Percentiles rank a stretch among this genome's conserved stretches.
Evolutionary conservation across 2,113 vertebrate species (phyloP).

Genomic region (Austrofundulus limnaeus): DNA sequence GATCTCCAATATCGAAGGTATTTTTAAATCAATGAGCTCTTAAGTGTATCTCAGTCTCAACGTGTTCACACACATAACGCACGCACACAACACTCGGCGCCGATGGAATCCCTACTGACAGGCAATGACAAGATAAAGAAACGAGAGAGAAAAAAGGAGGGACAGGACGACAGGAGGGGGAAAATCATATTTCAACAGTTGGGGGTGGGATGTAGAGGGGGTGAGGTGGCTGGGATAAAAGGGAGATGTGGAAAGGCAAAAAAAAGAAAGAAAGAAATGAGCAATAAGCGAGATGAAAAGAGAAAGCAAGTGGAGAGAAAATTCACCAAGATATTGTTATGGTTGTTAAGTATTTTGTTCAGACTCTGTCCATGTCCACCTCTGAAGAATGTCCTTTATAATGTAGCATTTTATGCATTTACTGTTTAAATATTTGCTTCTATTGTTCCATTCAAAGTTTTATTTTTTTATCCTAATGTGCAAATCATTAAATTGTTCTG

Average conservation of each 20-base stretch:
- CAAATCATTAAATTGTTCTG: background rate
- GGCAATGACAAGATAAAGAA: constrained; percentile 77
- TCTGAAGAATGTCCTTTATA: no score
- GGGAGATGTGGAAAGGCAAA: constrained; percentile 53
- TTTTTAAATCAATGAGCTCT: constrained; percentile 81
- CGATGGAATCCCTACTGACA: constrained; percentile 76
- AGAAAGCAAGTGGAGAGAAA: constrained; percentile 33
- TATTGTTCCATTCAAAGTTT: constrained; percentile 6
- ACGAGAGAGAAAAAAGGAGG: constrained; percentile 44
- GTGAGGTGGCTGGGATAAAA: constrained; percentile 36
- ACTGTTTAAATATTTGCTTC: background rate
- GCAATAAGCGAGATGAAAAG: constrained; percentile 60
- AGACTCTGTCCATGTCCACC: constrained; percentile 51
- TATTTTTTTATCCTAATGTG: background rate
- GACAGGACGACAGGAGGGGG: constrained; percentile 62
- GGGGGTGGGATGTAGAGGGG: constrained; percentile 28
- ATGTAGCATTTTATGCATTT: background rate
- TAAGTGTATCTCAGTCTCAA: constrained; percentile 78
- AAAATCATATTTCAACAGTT: constrained; percentile 76
- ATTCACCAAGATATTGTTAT: constrained; percentile 46
- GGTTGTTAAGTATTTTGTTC: constrained; percentile 43
- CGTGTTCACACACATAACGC: constrained; percentile 64
- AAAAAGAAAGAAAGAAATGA: constrained; percentile 70
- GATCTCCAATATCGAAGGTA: constrained; percentile 79
- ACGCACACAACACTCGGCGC: constrained; percentile 64